Percentiles rank a stretch among this genome's conserved stretches.
These are phyloP conservation scores for Hemibagrus wyckioides DNA, from an alignment of 2,113 vertebrate genomes.

Conservation along the genomic window DNA sequence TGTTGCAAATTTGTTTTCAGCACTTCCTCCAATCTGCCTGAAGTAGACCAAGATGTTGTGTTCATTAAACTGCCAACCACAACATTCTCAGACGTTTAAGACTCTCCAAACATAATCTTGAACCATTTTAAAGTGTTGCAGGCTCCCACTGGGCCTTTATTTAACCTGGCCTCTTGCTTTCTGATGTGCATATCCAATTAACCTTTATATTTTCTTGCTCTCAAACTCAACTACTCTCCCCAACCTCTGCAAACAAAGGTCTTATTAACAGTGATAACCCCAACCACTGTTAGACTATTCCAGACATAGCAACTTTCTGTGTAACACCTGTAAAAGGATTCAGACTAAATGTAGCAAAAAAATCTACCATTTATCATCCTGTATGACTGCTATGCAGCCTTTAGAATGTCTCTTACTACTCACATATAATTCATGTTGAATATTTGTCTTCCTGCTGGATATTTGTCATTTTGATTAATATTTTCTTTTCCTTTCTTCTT, in stretches of 20 bases:
- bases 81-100: conserved; percentile 65
- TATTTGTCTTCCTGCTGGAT: conserved; percentile 5
- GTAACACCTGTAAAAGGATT: conserved; percentile 15
- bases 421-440: background rate
- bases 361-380: background rate
- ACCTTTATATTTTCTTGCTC: conserved; percentile 51
- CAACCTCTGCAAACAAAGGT: conserved; percentile 10
- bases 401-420: background rate
- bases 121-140: conserved; percentile 58
- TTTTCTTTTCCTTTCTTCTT: conserved; percentile 5
- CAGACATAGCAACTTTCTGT: background rate
- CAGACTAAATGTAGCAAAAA: background rate
- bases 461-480: conserved; percentile 25
- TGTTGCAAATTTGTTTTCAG: conserved; percentile 53
- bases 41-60: conserved; percentile 58
- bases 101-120: conserved; percentile 59
- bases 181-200: conserved; percentile 53
- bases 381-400: background rate
- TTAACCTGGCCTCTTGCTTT: conserved; percentile 51
- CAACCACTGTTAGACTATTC: background rate
- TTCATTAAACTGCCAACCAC: conserved; percentile 62
- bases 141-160: conserved; percentile 53
- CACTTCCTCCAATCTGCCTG: conserved; percentile 51
- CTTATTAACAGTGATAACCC: background rate
- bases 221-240: conserved; percentile 7